phyloP scores from a whole-genome alignment of 2,888 invertebrate species.

The Standfussiana lucernea region DNA sequence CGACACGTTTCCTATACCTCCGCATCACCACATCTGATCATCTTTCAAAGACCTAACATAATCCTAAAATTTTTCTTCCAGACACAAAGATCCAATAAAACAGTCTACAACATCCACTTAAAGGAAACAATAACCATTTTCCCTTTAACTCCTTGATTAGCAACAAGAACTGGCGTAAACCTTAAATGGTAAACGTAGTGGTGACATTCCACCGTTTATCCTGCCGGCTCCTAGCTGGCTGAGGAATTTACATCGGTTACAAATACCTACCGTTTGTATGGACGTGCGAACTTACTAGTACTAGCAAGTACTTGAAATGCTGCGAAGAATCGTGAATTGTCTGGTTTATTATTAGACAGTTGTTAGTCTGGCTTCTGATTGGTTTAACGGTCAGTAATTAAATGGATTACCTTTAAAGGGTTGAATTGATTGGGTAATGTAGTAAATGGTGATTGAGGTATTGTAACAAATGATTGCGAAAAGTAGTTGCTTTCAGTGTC shows the following conservation, averaged over 20 bases:
- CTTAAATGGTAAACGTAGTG: conserved; percentile 63
- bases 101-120: conserved; percentile 6
- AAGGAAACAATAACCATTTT: conserved; percentile 36
- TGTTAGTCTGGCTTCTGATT: conserved; percentile 17
- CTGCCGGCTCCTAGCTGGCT: conserved; percentile 50
- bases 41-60: background rate
- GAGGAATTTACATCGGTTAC: conserved; percentile 73
- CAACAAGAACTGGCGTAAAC: conserved; percentile 40
- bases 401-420: conserved; percentile 37
- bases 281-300: conserved; percentile 61
- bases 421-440: conserved; percentile 4
- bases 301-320: conserved; percentile 44
- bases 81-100: background rate
- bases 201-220: conserved; percentile 73
- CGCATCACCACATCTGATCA: background rate
- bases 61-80: background rate
- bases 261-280: conserved; percentile 67
- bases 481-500: background rate
- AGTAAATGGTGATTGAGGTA: conserved; percentile 18
- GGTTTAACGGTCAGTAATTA: conserved; percentile 18
- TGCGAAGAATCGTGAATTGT: conserved; percentile 50
- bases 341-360: conserved; percentile 49
- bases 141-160: conserved; percentile 39
- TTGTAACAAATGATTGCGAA: conserved; percentile 17
- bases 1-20: background rate